Evolutionary conservation across 2,797 vertebrate genomes (phyloP).

Genomic region (Epinephelus malabaricus): DNA sequence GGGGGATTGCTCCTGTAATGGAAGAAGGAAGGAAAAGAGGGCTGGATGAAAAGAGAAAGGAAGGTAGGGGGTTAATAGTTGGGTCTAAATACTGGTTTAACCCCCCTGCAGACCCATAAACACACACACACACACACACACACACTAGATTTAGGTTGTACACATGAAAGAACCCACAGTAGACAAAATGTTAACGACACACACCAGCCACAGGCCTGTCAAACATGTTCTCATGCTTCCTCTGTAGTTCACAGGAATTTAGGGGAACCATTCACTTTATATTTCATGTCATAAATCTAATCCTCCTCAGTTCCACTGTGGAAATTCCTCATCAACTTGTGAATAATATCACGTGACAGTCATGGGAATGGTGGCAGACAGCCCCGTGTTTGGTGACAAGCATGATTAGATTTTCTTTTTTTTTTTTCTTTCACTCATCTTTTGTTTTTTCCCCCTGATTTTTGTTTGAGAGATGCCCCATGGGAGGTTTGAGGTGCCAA

Average conservation of each 20-base stretch:
- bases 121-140: constrained; percentile 3
- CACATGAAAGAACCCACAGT: constrained; percentile 31
- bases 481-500: constrained; percentile 64
- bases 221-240: neutral
- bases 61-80: constrained; percentile 57
- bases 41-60: constrained; percentile 42
- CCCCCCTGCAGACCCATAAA: constrained; percentile 27
- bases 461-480: constrained; percentile 34
- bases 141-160: constrained; percentile 17
- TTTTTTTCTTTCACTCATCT: neutral
- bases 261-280: constrained; percentile 11
- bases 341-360: constrained; percentile 73
- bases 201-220: neutral
- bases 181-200: constrained; percentile 13
- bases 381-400: constrained; percentile 56
- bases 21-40: constrained; percentile 5
- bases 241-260: constrained; percentile 16
- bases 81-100: constrained; percentile 45
- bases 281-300: constrained; percentile 34
- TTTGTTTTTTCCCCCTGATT: neutral
- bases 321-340: constrained; percentile 70
- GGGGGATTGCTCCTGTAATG: neutral
- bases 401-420: constrained; percentile 44
- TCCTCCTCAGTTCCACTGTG: constrained; percentile 66
- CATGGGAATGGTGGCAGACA: constrained; percentile 50